Base-by-base conservation (phyloP, 2,113 vertebrate species). In the Albula goreensis region DNA sequence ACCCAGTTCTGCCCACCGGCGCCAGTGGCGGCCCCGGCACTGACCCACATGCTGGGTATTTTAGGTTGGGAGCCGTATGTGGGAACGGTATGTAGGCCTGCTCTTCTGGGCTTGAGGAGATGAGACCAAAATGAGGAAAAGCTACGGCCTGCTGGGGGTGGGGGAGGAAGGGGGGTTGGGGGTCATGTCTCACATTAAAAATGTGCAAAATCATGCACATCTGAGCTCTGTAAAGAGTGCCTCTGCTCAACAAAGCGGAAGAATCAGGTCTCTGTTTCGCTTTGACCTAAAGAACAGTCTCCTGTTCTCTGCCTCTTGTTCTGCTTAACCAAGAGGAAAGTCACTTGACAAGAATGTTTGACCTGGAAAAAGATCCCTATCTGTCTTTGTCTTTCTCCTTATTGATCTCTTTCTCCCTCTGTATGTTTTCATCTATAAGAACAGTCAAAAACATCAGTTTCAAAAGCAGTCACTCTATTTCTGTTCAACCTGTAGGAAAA, bases 81-180 rank as follows among this genome's bases (percentile, higher is more conserved):
- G 31, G 31, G 31, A 41, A 41, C 31, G 31, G 31, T 41, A 84
- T 88, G 84, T 86, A 74, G 88, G 84, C 78, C 25, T 31, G 81
- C 86, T 85, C 81, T 87, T 89, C 81, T 86, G 19, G 31, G 83
- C 66, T 2, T 25, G 49, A 6, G 31, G 79, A 80, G 70, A 74
- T 74, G 22, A 74, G 74, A 63, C 79, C 49, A 6, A 41, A 41
- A 41, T 41, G 31, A 41, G 31, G 31, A 41, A 41, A 41, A 41
- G 0, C 31, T 50, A 48, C 53, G 12, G 53, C 2, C 7, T 56
- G 53, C 53, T 56, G 78, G 25, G 70, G 15, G n/a, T 51, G 12
- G 31, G 0, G 31, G 31, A 41, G 31, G 31, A 41, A 41, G 31
- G 31, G 31, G 31, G 31, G 17, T 2, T 66, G 4, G 60, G 60